Evolutionary conservation across 2,797 vertebrate species (phyloP), one percentile per base, ranked within the genome.

Genomic region (Leucoraja ocellata): DNA sequence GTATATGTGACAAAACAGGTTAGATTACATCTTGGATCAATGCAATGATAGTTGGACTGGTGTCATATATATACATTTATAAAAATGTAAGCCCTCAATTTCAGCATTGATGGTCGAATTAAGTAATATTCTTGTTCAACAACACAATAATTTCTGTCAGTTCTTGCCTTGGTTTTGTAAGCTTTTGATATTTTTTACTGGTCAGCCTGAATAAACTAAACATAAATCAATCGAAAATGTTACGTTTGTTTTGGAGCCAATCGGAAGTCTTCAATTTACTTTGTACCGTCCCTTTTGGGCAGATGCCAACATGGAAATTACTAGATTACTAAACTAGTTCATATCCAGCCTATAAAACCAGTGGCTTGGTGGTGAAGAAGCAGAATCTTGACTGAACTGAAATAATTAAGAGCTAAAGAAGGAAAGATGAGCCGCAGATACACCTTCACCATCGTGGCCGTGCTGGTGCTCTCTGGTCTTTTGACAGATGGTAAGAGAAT

Each of bases 401-500:
- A 36, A 21, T 21, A 68, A 68, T 36, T 68, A 68, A 32, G 61
- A 88, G n/a, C 18, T 18, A 68, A 88, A 36, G n/a, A 68, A 88
- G 84, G 68, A 58, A 76, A 7, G 4, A 92, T 58, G 90, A 92
- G 28, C 23, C 76, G 25, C 71, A 92, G 71, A 46, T 25, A 13
- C 9, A 76, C 8, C 73, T 28, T 73, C 71, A 76, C 58, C 39
- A 39, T 18, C 1, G 46, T 76, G 54, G n/a, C 68, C 36, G 3
- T 76, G 39, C 71, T 92, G 11, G 23, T 92, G 36, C 39, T 92
- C 28, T 92, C 90, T 7, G 39, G 36, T 54, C 36, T 54, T 58
- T 76, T 74, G 90, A 58, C 73, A 92, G 90, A 92, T 25, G 90
- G 90, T 92, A 92, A 92, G 90, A 92, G 71, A 92, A n/a, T 58